Evolutionary conservation across 2,888 invertebrate genomes (phyloP).

Genomic region (Scaptomyza caliginosa): DNA sequence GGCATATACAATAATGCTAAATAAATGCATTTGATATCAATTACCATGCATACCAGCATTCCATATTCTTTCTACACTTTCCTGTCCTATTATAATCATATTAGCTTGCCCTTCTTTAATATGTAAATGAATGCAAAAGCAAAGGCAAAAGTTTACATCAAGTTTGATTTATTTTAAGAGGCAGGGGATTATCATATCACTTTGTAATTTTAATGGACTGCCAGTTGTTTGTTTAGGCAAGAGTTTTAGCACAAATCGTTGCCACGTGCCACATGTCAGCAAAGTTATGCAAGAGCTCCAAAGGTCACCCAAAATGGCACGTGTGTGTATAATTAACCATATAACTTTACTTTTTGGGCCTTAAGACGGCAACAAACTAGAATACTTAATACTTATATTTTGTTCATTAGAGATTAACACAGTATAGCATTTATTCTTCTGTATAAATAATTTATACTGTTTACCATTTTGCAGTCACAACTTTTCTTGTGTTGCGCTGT

Average conservation of each 20-base stretch:
- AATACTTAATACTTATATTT: conserved; percentile 12
- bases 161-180: neutral
- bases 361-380: too few species aligned
- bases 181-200: conserved; percentile 11
- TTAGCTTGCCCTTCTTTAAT: conserved; percentile 2
- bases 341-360: neutral
- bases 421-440: neutral
- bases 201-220: conserved; percentile 24
- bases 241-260: conserved; percentile 7
- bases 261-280: conserved; percentile 26
- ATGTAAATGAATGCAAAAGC: conserved; percentile 4
- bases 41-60: conserved; percentile 15
- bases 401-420: neutral
- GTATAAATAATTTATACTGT: neutral
- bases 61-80: neutral
- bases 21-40: conserved; percentile 16
- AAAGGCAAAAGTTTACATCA: neutral
- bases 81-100: conserved; percentile 11
- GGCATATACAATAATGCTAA: conserved; percentile 1
- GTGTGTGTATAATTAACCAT: conserved; percentile 15
- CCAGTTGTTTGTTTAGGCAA: conserved; percentile 17
- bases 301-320: conserved; percentile 10
- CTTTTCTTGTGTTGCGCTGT: conserved; percentile 20
- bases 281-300: neutral
- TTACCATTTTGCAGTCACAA: neutral